Conservation (phyloP, 2,888 invertebrate species). For the Cataglyphis altisquamis region DNA sequence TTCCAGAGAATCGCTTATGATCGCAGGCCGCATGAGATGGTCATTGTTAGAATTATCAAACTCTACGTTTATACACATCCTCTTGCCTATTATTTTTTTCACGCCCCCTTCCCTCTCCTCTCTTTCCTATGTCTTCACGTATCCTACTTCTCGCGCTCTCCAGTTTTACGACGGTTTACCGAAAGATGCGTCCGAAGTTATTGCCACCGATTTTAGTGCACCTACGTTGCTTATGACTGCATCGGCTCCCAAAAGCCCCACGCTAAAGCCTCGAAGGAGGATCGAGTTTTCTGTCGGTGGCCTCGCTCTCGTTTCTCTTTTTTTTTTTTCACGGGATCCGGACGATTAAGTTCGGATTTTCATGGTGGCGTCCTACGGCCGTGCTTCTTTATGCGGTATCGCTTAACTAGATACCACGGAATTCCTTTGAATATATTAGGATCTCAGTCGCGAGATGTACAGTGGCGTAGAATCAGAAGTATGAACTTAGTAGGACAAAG, state of each 20-base stretch:
- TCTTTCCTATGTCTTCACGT: slow-evolving; percentile 35
- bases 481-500: background rate
- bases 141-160: slow-evolving; percentile 3
- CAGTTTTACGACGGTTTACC: slow-evolving; percentile 73
- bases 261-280: slow-evolving; percentile 54
- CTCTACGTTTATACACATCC: slow-evolving; percentile 63
- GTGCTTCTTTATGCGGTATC: slow-evolving; percentile 60
- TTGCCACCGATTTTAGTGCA: slow-evolving; percentile 77
- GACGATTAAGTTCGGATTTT: slow-evolving; percentile 62
- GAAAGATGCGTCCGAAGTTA: slow-evolving; percentile 78
- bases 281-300: slow-evolving; percentile 55
- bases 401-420: slow-evolving; percentile 60
- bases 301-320: slow-evolving; percentile 60
- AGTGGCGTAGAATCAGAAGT: slow-evolving; percentile 51
- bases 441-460: slow-evolving; percentile 48
- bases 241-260: slow-evolving; percentile 67
- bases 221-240: slow-evolving; percentile 78
- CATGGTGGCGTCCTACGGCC: slow-evolving; percentile 56
- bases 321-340: slow-evolving; percentile 52
- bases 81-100: slow-evolving; percentile 57
- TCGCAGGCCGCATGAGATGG: slow-evolving; percentile 37
- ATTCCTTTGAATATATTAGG: slow-evolving; percentile 60
- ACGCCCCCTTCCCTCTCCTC: slow-evolving; percentile 4
- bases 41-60: slow-evolving; percentile 84
- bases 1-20: slow-evolving; percentile 49